Percentiles rank a stretch among this genome's conserved stretches.
Conservation (phyloP, 1,140 invertebrate genomes). For the Diabrotica virgifera region DNA sequence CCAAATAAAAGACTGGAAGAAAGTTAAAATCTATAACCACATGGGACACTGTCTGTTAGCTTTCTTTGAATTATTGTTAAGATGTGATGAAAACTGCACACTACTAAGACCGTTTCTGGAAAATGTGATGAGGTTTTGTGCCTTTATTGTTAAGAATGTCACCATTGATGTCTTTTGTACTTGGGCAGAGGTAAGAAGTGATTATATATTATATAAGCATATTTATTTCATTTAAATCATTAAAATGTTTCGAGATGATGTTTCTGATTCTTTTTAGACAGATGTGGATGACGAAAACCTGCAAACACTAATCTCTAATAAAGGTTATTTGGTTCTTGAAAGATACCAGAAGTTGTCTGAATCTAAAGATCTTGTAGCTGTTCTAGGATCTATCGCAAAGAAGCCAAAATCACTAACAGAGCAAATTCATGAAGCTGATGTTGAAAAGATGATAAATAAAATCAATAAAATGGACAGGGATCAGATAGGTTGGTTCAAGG, state of each 20-base stretch:
- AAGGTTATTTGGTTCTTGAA: constrained; percentile 38
- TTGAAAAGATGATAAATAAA: constrained; percentile 34
- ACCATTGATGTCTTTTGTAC: constrained; percentile 39
- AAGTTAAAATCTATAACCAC: constrained; percentile 32
- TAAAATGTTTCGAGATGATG: background rate
- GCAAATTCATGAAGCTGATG: constrained; percentile 36
- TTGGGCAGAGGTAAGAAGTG: constrained; percentile 42
- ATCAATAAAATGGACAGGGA: constrained; percentile 36
- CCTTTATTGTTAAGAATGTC: constrained; percentile 33
- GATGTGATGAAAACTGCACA: constrained; percentile 30
- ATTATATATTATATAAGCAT: background rate
- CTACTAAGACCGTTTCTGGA: constrained; percentile 30
- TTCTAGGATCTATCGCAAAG: constrained; percentile 37
- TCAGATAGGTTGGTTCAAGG: constrained; percentile 42
- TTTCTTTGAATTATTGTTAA: constrained; percentile 37
- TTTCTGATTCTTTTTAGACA: constrained; percentile 27
- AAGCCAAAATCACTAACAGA: constrained; percentile 42
- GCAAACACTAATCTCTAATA: constrained; percentile 35
- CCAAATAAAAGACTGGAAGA: constrained; percentile 28
- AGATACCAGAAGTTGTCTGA: constrained; percentile 39
- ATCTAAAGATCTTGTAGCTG: constrained; percentile 36
- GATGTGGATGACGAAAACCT: constrained; percentile 32
- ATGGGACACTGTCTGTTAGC: constrained; percentile 37
- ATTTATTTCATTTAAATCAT: too few species aligned
- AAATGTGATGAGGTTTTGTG: constrained; percentile 28